Percentiles rank a stretch among this genome's conserved stretches.
Conservation (phyloP, 2,797 vertebrate species). For the Poecilia picta region DNA sequence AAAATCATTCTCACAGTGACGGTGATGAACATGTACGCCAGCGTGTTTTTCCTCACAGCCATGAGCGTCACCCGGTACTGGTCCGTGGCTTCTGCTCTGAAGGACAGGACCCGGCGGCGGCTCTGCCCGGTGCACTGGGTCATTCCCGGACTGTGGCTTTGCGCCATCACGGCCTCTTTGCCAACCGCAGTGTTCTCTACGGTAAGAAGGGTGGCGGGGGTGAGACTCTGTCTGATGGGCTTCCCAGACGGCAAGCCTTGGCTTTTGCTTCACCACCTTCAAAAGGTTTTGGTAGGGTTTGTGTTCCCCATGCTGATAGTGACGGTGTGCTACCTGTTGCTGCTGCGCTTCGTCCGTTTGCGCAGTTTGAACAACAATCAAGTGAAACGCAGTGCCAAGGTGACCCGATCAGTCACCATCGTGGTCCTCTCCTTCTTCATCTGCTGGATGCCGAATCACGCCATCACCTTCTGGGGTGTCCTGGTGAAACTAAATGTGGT, state of each 20-base stretch:
- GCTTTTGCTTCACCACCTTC: conserved; percentile 82
- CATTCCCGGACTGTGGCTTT: conserved; percentile 21
- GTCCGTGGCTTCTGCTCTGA: conserved; percentile 75
- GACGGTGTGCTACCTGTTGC: conserved; percentile 78
- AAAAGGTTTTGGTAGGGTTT: conserved; percentile 82
- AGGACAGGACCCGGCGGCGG: conserved; percentile 45
- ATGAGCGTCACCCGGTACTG: conserved; percentile 86
- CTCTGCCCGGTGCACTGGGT: conserved; percentile 63
- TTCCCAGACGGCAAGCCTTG: conserved; percentile 81
- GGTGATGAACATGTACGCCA: conserved; percentile 89
- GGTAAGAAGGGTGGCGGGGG: conserved; percentile 76
- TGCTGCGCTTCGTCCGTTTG: conserved; percentile 72
- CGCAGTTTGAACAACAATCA: conserved; percentile 73
- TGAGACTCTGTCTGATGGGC: conserved; percentile 79
- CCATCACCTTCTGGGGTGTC: conserved; percentile 82
- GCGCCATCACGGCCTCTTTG: conserved; percentile 72
- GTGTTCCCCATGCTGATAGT: conserved; percentile 80
- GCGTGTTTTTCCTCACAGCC: conserved; percentile 86
- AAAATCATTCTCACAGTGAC: conserved; percentile 83
- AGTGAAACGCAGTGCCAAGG: conserved; percentile 69
- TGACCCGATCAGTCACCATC: conserved; percentile 80
- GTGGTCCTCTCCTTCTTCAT: conserved; percentile 79
- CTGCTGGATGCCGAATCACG: conserved; percentile 82
- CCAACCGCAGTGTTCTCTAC: conserved; percentile 81
- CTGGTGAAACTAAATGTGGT: conserved; percentile 81